Base-by-base conservation (phyloP, 2,797 vertebrate species). In the Mustela erminea region DNA sequence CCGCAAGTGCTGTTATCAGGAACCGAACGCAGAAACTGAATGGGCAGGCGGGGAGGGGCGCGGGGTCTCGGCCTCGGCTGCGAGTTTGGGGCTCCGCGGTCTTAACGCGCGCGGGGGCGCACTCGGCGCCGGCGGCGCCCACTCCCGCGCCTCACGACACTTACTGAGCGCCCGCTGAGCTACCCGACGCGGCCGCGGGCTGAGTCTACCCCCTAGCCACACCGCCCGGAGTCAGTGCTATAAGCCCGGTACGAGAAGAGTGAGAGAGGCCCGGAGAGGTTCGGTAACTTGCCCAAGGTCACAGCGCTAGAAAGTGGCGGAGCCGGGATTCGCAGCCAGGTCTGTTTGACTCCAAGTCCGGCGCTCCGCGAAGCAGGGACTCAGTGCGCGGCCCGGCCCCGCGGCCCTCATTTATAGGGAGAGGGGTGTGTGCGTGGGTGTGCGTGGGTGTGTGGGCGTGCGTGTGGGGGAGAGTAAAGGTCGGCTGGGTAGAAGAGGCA, bases 221-320 rank as follows among this genome's bases (percentile, higher is more conserved):
- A 58, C 74, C 27, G 58, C 78, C 90, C 12, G 58, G 46, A 68
- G 68, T 41, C 74, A 12, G 66, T 38, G 66, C 58, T 64, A 52
- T 15, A 52, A 52, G 23, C 72, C 92, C 58, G 49, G 46, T 58
- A 49, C 2, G 25, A 49, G 14, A 75, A 87, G 27, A 68, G 78
- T 2, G 38, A 68, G 62, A 58, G 35, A 93, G 58, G 86, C 77
- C 56, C 64, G 2, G n/a, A 90, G 95, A 84, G 87, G 95, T 72
- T 80, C 25, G 15, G 88, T 87, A 96, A 97, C 97, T 98, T 97
- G 96, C 95, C 94, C 95, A 94, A 96, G 90, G 96, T 97, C 97
- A 97, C 97, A 90, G 90, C 32, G 72, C 92, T 85, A 74, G 68
- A 81, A 96, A 96, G 97, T 90, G 87, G 93, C 9, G 3, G 38